Conservation (phyloP, 2,113 vertebrate genomes). For the Toxotes chatareus region DNA sequence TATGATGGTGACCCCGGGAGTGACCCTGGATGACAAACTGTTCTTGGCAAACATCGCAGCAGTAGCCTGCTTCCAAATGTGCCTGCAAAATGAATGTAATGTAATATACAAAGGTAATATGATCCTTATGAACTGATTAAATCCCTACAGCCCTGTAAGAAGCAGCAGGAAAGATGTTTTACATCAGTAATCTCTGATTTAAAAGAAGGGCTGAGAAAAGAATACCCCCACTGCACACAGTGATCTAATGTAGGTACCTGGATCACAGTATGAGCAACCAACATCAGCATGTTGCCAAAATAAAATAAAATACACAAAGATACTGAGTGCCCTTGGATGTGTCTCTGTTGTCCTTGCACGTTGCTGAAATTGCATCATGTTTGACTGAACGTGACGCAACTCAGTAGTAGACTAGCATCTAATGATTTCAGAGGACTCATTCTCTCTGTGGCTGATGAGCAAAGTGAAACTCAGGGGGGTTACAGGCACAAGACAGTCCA, state of each 20-base stretch:
- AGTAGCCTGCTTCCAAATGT: too few relatives aligned
- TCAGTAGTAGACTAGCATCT: not conserved
- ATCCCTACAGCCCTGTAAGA: too few relatives aligned
- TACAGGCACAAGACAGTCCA: not conserved
- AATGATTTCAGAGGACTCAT: conserved; percentile 11
- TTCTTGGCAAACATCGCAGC: too few relatives aligned
- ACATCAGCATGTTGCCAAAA: not conserved
- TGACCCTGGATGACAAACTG: too few relatives aligned
- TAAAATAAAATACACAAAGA: not conserved
- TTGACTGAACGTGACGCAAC: conserved; percentile 27
- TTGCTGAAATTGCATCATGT: conserved; percentile 26
- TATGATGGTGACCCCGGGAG: too few relatives aligned
- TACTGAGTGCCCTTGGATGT: not conserved
- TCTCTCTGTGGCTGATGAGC: not conserved
- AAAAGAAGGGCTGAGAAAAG: not conserved
- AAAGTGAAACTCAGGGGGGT: not conserved
- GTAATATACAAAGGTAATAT: too few relatives aligned
- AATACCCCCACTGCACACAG: too few relatives aligned
- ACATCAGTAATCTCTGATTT: too few relatives aligned
- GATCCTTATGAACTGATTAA: too few relatives aligned
- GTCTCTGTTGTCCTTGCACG: conserved; percentile 6
- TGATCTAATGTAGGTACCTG: not conserved
- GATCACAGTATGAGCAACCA: not conserved
- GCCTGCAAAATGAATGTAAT: too few relatives aligned
- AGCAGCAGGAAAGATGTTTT: too few relatives aligned